Base-by-base conservation (phyloP, 2,888 invertebrate species). In the Melanchra persicariae region DNA sequence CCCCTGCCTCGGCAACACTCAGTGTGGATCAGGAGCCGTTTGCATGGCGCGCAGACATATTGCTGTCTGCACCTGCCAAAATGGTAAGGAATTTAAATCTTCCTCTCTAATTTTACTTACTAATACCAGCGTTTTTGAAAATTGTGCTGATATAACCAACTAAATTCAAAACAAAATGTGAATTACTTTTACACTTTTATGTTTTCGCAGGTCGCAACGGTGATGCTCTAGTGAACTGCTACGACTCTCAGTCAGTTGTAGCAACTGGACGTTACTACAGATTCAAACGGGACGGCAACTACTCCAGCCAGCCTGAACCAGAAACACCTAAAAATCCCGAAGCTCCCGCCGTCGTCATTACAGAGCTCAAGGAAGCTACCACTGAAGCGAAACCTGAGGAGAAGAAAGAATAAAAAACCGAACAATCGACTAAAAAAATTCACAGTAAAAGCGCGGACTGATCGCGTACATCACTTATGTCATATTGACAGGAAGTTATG, bases 41-140 rank as follows among this genome's bases (percentile, higher is more conserved):
- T 98, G 98, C 88, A 97, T 97, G 90, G 97, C 97, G 0, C 96
- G 98, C 70, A 96, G 97, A 43, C 98, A 98, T 91, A 96, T 98
- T 63, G 98, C 98, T 7, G 98, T 98, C 51, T 98, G 98, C 91
- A 98, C 98, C 2, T 98, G 98, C 83, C 97, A 97, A 1, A 93
- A 96, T 47, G 98, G 98, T 71, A 58, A 8, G 15, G n/a, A 60
- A 34, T 58, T 15, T 24, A 5, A 24, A 45, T 30, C 0, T 24
- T 19, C 45, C 40, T 54, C 12, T 12, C 7, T 24, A 12, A 26
- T 34, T n/a, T 30, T 6, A 17, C 10, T 9, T 15, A 40, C 2
- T 24, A n/a, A 10, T n/a, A 64, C n/a, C 2, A 24, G 34, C 19
- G 19, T 40, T 12, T 5, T 19, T 15, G 15, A 26, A 45, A 15